Conservation (phyloP, 2,888 invertebrate genomes). For the Hydropsyche betteni region DNA sequence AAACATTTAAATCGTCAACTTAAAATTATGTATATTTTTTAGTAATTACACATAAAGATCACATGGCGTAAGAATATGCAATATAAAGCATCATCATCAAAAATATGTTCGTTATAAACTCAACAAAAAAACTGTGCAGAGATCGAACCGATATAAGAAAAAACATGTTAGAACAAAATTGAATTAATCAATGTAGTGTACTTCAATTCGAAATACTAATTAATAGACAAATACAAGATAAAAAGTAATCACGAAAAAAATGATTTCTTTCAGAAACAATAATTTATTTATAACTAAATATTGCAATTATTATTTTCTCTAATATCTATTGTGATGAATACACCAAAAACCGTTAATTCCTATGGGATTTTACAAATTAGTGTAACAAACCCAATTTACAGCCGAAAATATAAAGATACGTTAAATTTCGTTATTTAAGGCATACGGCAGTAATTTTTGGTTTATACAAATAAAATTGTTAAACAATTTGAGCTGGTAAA, state of each 20-base stretch:
- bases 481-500: background rate
- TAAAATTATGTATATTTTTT: constrained; percentile 18
- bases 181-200: too few species aligned
- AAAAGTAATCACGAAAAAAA: constrained; percentile 2
- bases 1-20: constrained; percentile 11
- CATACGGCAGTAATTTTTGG: constrained; percentile 46
- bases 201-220: too few species aligned
- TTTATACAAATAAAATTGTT: constrained; percentile 5
- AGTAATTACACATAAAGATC: constrained; percentile 1
- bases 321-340: constrained; percentile 18
- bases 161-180: too few species aligned
- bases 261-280: background rate
- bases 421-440: constrained; percentile 41
- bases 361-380: background rate
- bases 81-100: too few species aligned
- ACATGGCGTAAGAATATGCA: background rate
- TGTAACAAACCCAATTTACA: constrained; percentile 9
- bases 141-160: too few species aligned
- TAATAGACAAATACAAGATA: constrained; percentile 57
- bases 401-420: constrained; percentile 5
- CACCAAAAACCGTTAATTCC: constrained; percentile 26
- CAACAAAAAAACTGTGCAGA: too few species aligned
- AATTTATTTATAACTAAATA: constrained; percentile 18
- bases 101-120: too few species aligned
- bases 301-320: constrained; percentile 4